Conservation (phyloP, 2,888 invertebrate species). For the Cerastis leucographa region DNA sequence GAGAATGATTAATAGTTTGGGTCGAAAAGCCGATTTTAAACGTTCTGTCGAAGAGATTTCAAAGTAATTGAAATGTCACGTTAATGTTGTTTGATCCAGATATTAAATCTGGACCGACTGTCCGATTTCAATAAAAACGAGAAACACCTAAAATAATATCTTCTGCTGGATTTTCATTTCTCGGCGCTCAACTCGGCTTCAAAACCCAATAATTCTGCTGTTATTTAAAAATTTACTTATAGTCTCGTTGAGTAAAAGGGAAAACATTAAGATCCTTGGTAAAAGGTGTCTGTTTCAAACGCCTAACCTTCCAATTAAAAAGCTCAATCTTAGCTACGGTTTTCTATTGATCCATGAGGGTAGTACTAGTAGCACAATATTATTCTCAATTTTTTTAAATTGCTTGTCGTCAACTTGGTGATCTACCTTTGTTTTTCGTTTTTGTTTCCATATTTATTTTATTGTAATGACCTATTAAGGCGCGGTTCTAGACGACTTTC, state of each 20-base stretch:
- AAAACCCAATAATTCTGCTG: neutral
- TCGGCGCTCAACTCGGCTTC: neutral
- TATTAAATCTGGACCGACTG: neutral
- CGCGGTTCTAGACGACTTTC: no score
- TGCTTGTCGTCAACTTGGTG: no score
- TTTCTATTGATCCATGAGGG: neutral
- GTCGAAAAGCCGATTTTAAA: slow-evolving; percentile 15
- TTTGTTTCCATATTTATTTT: no score
- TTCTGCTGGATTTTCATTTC: neutral
- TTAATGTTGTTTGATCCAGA: neutral
- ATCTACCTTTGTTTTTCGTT: no score
- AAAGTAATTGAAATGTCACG: slow-evolving; percentile 25
- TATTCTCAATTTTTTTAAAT: no score
- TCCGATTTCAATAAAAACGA: neutral
- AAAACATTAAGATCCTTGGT: neutral
- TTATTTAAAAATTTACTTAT: neutral
- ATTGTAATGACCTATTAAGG: no score
- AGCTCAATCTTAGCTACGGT: neutral
- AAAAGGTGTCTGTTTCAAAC: neutral
- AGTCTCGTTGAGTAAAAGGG: neutral
- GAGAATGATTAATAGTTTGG: slow-evolving; percentile 12
- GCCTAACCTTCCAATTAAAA: neutral
- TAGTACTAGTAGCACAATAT: neutral
- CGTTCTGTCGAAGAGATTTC: slow-evolving; percentile 17
- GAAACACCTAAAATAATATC: neutral